Percentiles rank a stretch among this genome's conserved stretches.
These are phyloP conservation scores for Ornithoptera priamus DNA, from an alignment of 2,888 invertebrate species.

Conservation along the genomic window DNA sequence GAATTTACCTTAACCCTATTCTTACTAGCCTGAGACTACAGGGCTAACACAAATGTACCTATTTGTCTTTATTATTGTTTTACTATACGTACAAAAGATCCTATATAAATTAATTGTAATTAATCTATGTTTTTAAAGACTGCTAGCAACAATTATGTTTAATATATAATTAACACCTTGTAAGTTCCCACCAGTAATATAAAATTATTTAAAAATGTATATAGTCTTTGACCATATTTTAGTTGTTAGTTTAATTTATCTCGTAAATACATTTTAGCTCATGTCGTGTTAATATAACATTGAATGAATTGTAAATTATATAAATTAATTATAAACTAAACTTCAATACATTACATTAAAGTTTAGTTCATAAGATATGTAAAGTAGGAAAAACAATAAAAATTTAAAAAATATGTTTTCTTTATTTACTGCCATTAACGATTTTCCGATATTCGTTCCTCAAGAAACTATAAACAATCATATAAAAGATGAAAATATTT, in stretches of 20 bases:
- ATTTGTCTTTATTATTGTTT: too few species aligned
- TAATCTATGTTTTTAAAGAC: not conserved
- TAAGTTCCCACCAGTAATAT: conserved; percentile 15
- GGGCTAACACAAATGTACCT: too few species aligned
- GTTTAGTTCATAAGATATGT: not conserved
- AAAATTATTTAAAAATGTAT: conserved; percentile 17
- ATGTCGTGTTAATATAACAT: not conserved
- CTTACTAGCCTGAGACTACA: too few species aligned
- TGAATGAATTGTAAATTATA: not conserved
- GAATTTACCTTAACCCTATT: too few species aligned
- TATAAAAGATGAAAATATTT: too few species aligned
- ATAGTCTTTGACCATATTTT: conserved; percentile 2
- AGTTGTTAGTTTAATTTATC: conserved; percentile 16
- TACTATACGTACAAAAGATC: too few species aligned
- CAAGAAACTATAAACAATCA: too few species aligned
- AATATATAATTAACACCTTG: too few species aligned
- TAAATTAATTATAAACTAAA: not conserved
- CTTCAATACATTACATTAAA: not conserved
- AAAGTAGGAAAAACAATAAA: not conserved
- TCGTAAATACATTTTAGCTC: conserved; percentile 6
- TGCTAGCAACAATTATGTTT: conserved; percentile 1
- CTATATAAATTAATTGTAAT: not conserved
- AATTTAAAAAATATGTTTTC: not conserved
- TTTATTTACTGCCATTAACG: not conserved
- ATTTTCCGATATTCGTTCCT: too few species aligned